Percentiles rank a stretch among this genome's conserved stretches.
phyloP scores from a whole-genome alignment of 1,140 invertebrate genomes.

The Heterodera carotae region DNA sequence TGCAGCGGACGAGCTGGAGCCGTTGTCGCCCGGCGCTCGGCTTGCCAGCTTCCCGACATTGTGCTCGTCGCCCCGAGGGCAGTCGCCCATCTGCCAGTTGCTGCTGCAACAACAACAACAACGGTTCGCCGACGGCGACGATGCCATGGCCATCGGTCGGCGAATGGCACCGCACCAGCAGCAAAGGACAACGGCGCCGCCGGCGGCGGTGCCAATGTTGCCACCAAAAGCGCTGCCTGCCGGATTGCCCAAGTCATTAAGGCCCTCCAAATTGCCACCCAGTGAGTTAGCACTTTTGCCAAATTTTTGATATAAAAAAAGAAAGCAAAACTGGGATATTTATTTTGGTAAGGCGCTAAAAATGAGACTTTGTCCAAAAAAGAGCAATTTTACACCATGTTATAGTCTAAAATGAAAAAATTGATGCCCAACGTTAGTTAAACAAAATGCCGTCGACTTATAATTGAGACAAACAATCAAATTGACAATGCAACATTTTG shows the following conservation, averaged over 20 bases:
- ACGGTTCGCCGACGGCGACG: too few species aligned
- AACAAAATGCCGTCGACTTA: too few species aligned
- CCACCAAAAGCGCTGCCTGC: slow-evolving; percentile 18
- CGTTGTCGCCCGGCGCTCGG: slow-evolving; percentile 6
- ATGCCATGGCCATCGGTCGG: not conserved
- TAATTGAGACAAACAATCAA: too few species aligned
- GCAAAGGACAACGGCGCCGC: not conserved
- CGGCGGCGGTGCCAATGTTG: not conserved
- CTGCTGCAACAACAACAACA: not conserved
- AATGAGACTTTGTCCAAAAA: too few species aligned
- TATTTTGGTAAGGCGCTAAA: too few species aligned
- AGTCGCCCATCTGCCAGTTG: not conserved
- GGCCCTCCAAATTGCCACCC: slow-evolving; percentile 1
- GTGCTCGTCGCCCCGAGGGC: not conserved
- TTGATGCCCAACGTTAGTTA: too few species aligned
- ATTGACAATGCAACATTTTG: too few species aligned
- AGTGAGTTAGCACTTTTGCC: not conserved
- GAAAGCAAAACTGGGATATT: not conserved
- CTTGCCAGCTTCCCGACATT: slow-evolving; percentile 20
- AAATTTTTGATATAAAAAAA: not conserved
- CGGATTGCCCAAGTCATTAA: slow-evolving; percentile 10
- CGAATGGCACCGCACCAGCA: not conserved
- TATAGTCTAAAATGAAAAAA: too few species aligned
- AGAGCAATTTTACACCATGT: not conserved
- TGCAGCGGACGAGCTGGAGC: slow-evolving; percentile 14